phyloP scores from a whole-genome alignment of 2,888 invertebrate genomes.

The Peribatodes rhomboidaria region DNA sequence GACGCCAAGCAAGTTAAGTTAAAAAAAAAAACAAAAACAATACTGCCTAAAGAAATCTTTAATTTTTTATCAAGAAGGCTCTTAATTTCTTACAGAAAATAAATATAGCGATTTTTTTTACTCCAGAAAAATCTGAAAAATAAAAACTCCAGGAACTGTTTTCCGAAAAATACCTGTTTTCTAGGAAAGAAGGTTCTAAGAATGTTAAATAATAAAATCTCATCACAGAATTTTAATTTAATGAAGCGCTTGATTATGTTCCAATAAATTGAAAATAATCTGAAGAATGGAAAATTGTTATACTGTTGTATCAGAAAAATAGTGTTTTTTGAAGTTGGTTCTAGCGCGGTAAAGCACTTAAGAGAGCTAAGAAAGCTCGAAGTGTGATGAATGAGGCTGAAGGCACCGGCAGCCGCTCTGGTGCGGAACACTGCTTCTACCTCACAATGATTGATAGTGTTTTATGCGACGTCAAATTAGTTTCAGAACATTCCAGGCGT shows the following conservation, averaged over 20 bases:
- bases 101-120: conserved; percentile 33
- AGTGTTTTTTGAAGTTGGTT: conserved; percentile 28
- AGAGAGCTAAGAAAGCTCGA: conserved; percentile 66
- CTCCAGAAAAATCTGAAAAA: neutral
- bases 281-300: neutral
- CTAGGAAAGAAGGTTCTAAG: neutral
- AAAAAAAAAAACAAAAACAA: conserved; percentile 55
- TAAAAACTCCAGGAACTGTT: neutral
- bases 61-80: conserved; percentile 43
- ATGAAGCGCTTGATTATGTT: conserved; percentile 9
- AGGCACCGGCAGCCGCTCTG: conserved; percentile 58
- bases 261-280: conserved; percentile 11
- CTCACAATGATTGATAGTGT: conserved; percentile 77
- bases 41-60: conserved; percentile 41
- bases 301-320: conserved; percentile 38
- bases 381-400: conserved; percentile 80
- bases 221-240: conserved; percentile 15
- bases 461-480: conserved; percentile 70
- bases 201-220: conserved; percentile 17
- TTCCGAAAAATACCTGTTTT: neutral
- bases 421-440: conserved; percentile 68
- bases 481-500: conserved; percentile 54
- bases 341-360: conserved; percentile 71
- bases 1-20: conserved; percentile 18
- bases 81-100: conserved; percentile 43